A percentile compares a stretch with the other conserved stretches of the same genome.
Conservation (phyloP, 2,113 vertebrate species). For the Gorsachius goisagi region DNA sequence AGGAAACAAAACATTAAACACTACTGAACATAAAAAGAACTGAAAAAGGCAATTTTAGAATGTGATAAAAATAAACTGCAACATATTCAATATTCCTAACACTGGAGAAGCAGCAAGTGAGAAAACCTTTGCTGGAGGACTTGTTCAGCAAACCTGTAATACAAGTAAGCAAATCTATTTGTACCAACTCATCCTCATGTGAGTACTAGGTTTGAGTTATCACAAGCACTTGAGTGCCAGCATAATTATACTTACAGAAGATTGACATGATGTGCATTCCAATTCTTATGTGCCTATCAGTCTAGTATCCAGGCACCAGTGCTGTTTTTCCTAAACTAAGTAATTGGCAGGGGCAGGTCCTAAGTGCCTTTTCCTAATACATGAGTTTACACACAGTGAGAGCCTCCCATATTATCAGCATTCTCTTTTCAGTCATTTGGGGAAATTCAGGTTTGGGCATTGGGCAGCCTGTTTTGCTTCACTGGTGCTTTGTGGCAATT, state of each 20-base stretch:
- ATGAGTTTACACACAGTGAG: background rate
- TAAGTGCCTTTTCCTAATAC: background rate
- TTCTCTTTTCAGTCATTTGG: background rate
- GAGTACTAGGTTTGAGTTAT: background rate
- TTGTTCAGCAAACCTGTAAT: background rate
- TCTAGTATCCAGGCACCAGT: background rate
- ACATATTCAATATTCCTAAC: background rate
- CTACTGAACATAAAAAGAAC: background rate
- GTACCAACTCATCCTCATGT: background rate
- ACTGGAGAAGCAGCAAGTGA: background rate
- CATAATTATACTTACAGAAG: background rate
- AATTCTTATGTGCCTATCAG: background rate
- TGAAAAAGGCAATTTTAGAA: background rate
- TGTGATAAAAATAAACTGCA: background rate
- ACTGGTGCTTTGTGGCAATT: background rate
- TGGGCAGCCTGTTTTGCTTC: background rate
- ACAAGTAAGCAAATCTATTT: background rate
- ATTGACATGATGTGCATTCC: background rate
- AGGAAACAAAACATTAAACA: background rate
- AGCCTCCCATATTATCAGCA: background rate
- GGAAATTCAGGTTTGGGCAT: background rate
- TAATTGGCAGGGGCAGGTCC: background rate
- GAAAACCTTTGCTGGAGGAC: background rate
- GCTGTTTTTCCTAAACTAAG: background rate
- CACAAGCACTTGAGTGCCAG: background rate